These are phyloP conservation scores for Pongo pygmaeus DNA, from an alignment of 2,113 vertebrate species.

Conservation along the genomic window DNA sequence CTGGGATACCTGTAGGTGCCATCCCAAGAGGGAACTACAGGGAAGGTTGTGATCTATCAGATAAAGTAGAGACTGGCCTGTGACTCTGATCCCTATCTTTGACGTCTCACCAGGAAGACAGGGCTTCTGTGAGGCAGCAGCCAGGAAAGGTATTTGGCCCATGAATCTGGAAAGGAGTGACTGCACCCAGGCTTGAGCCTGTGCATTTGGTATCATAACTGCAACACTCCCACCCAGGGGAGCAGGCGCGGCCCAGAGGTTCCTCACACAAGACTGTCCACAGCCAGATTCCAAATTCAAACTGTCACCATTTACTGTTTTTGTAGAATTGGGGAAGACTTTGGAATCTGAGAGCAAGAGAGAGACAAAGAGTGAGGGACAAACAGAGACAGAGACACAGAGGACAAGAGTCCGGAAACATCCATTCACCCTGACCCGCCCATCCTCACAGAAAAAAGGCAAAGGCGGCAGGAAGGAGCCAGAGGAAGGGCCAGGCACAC, in stretches of 20 bases:
- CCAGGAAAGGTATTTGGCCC: background rate
- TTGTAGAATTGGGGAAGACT: background rate
- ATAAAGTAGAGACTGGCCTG: background rate
- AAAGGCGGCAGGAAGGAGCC: background rate
- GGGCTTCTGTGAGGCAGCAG: background rate
- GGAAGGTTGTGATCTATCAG: background rate
- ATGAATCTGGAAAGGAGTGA: background rate
- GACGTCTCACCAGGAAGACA: background rate
- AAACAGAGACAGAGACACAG: background rate
- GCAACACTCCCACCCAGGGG: background rate
- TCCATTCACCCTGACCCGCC: background rate
- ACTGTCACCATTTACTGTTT: background rate
- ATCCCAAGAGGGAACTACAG: background rate
- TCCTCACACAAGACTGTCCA: background rate
- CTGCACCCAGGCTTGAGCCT: background rate
- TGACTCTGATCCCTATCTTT: background rate
- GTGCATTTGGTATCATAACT: background rate
- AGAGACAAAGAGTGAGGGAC: background rate
- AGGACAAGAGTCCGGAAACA: background rate
- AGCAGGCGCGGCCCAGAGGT: background rate
- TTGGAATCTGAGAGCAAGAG: background rate
- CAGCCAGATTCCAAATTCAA: constrained; percentile 11
- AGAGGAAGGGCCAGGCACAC: background rate
- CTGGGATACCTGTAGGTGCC: background rate
- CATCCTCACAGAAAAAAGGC: background rate